These are phyloP conservation scores for Microvelia longipes DNA, from an alignment of 1,140 invertebrate genomes.

Conservation along the genomic window DNA sequence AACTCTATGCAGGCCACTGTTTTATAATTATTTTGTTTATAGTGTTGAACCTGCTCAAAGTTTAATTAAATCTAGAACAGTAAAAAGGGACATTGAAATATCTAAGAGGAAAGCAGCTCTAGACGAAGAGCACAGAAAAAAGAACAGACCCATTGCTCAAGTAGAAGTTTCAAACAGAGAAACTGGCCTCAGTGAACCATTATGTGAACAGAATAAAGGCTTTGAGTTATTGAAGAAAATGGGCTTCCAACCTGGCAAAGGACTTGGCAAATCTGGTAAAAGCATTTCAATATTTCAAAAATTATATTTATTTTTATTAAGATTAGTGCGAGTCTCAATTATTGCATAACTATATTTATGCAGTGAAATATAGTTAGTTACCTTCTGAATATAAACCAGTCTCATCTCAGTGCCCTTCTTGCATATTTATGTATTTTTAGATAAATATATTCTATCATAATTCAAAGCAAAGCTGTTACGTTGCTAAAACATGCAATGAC, in stretches of 20 bases:
- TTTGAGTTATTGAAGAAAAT: not conserved
- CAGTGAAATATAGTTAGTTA: too few relatives aligned
- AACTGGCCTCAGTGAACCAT: not conserved
- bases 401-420: too few relatives aligned
- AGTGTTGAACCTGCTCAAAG: not conserved
- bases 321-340: too few relatives aligned
- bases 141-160: not conserved
- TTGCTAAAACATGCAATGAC: too few relatives aligned
- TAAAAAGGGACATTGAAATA: not conserved
- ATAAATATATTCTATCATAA: too few relatives aligned
- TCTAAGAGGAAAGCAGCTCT: not conserved
- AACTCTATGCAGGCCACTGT: too few relatives aligned
- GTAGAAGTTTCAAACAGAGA: not conserved
- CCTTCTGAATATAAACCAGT: too few relatives aligned
- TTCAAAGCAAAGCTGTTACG: too few relatives aligned
- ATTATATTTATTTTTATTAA: too few relatives aligned
- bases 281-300: not conserved
- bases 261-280: not conserved
- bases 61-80: not conserved
- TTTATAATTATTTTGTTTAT: too few relatives aligned
- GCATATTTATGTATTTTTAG: too few relatives aligned
- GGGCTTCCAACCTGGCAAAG: constrained; percentile 1
- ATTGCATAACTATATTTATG: too few relatives aligned
- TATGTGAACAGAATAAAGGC: not conserved
- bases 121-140: not conserved